Base-by-base conservation (phyloP, 1,140 invertebrate genomes). In the Holotrichia oblita region DNA sequence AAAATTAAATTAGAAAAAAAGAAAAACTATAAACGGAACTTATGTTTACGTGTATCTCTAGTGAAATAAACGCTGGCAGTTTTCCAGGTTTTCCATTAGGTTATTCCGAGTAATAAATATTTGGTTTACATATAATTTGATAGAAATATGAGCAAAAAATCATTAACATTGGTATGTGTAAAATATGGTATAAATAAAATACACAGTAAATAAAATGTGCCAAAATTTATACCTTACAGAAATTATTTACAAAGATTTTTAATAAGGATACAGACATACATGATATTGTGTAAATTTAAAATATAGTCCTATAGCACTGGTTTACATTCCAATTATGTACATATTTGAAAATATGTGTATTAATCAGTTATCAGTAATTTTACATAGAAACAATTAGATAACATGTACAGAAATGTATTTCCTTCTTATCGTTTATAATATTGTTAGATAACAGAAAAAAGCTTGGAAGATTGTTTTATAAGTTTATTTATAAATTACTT, bases 91-190 rank as follows among this genome's bases (percentile, higher is more conserved):
- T 34, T 69, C 61, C 61, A 69, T 69, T 69, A 69, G 61, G 22
- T 69, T 24, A 69, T 34, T 69, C 61, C 7, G 61, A 69, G 61
- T 34, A 69, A 69, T 69, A 69, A 69, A 69, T 69, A 69, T 69
- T 69, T 27, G 22, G 61, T 69, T 69, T 69, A 69, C 22, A 69
- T 69, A 69, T 22, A 69, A 34, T 69, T 12, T 34, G 61, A 27
- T 24, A 69, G 61, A 34, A 69, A 69, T 69, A 69, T 69, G 61
- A 69, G 6, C 22, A 69, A 69, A 69, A 24, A 69, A 27, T 27
- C 20, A 69, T 69, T 69, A 34, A 69, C 10, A 69, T 69, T 69
- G 61, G 22, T 20, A 69, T 69, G 22, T 69, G 22, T 69, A 69
- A 69, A 17, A 7, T 69, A 27, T 34, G 22, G 4, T 34, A 34